phyloP scores from a whole-genome alignment of 2,113 vertebrate genomes.

The Polyodon spathula region DNA sequence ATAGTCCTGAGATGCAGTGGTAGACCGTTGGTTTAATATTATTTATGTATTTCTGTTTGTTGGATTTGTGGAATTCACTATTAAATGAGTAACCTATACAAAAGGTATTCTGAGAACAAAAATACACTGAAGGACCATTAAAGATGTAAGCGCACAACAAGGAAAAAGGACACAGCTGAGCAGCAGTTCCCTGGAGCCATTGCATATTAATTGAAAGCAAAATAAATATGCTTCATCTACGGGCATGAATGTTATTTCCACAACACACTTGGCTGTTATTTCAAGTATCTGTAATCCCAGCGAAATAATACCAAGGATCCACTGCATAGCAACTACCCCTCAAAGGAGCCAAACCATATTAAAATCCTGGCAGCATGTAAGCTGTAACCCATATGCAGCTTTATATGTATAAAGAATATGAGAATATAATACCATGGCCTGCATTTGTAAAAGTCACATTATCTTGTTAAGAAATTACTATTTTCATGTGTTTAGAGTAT shows the following conservation, averaged over 20 bases:
- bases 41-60: no score
- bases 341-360: background rate
- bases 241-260: slow-evolving; percentile 1
- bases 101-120: no score
- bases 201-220: slow-evolving; percentile 17
- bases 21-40: no score
- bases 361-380: background rate
- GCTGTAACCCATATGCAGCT: background rate
- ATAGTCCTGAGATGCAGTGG: no score
- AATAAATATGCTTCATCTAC: slow-evolving; percentile 11
- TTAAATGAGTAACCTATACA: no score
- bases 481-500: no score
- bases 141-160: background rate
- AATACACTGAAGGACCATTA: background rate
- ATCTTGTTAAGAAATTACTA: no score
- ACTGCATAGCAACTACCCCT: slow-evolving; percentile 1
- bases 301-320: slow-evolving; percentile 8
- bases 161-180: slow-evolving; percentile 2
- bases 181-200: slow-evolving; percentile 7
- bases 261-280: slow-evolving; percentile 9
- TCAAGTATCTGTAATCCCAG: slow-evolving; percentile 13
- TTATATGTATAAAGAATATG: no score
- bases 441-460: no score
- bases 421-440: no score
- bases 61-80: no score